These are phyloP conservation scores for Chaetoderma sp. DNA, from an alignment of 2,888 invertebrate species.

Conservation along the genomic window DNA sequence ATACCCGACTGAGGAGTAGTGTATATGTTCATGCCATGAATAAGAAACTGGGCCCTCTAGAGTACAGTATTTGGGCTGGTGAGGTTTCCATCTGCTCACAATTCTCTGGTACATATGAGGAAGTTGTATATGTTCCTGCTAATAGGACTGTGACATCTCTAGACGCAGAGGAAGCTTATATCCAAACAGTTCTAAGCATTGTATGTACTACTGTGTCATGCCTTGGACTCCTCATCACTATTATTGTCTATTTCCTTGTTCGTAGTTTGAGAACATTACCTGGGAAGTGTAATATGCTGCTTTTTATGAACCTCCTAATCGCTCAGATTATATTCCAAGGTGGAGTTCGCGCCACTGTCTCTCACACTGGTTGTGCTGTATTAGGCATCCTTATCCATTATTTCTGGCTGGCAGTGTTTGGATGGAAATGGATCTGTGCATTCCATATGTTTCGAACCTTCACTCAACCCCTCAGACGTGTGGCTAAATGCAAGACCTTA, in stretches of 20 bases:
- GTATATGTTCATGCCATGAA: background rate
- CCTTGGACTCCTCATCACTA: background rate
- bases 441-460: background rate
- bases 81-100: background rate
- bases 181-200: background rate
- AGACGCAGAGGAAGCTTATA: too few species aligned
- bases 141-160: too few species aligned
- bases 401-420: slow-evolving; percentile 3
- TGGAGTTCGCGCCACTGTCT: background rate
- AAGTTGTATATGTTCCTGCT: too few species aligned
- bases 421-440: slow-evolving; percentile 1
- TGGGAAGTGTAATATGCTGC: slow-evolving; percentile 1
- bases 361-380: background rate
- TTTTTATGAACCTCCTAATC: background rate
- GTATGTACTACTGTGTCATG: background rate
- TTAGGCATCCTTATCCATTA: slow-evolving; percentile 2
- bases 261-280: background rate
- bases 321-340: slow-evolving; percentile 1
- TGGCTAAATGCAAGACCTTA: background rate
- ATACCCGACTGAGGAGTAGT: background rate
- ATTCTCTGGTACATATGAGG: background rate
- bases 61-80: background rate
- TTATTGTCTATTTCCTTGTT: background rate
- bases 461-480: background rate
- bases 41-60: background rate